Conservation (phyloP, 2,113 vertebrate genomes). For the Catharus minimus region DNA sequence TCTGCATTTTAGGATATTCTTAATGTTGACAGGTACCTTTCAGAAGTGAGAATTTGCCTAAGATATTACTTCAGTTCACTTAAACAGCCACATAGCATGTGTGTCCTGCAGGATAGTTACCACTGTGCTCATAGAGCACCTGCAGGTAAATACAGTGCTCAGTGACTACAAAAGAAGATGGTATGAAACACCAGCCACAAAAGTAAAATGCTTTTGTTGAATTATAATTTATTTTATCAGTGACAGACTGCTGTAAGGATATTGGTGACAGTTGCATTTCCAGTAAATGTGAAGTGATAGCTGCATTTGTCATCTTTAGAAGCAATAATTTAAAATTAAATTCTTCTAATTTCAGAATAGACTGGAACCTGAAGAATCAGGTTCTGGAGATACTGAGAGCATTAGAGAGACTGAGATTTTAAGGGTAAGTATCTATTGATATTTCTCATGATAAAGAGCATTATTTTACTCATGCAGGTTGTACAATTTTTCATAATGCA, state of each 20-base stretch:
- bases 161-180: background rate
- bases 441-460: background rate
- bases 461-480: background rate
- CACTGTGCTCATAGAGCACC: background rate
- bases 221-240: background rate
- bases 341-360: constrained; percentile 72
- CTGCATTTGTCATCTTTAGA: background rate
- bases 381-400: constrained; percentile 59
- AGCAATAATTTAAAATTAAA: background rate
- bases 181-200: background rate
- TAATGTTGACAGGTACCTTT: background rate
- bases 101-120: background rate
- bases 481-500: background rate
- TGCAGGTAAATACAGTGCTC: background rate
- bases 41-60: background rate
- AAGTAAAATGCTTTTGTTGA: background rate
- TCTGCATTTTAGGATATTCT: background rate
- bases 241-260: background rate
- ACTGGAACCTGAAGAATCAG: constrained; percentile 77
- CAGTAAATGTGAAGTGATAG: background rate
- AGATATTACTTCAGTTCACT: background rate
- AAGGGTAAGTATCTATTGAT: constrained; percentile 57
- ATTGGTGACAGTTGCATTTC: background rate
- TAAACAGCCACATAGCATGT: background rate
- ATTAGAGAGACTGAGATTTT: constrained; percentile 38